Base-by-base conservation (phyloP, 1,140 invertebrate genomes). In the Pentalonia nigronervosa region DNA sequence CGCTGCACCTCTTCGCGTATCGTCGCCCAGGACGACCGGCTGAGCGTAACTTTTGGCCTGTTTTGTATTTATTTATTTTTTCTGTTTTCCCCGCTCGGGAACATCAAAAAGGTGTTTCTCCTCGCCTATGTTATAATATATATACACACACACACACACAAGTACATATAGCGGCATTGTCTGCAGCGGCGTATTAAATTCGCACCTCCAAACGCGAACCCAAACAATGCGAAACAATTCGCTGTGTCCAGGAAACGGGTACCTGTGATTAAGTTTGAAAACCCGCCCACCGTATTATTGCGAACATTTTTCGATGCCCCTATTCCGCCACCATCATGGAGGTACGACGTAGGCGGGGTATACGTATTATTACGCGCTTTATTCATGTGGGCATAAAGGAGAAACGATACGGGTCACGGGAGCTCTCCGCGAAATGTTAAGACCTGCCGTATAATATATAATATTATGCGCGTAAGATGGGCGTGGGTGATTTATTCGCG, bases 361-460 rank as follows among this genome's bases (percentile, higher is more conserved):
- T 45, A 25, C 36, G 83, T 84, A 84, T 23, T 41, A 76, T 76
- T 76, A 76, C 60, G 60, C 60, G n/a, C 60, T n/a, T 76, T 76
- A 76, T 76, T 76, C 34, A 91, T 91, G 67, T 91, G 60, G 90
- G 45, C 45, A 91, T 36, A 91, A 91, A 47, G 67, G 60, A 91
- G 60, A 91, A 91, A 81, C 67, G 90, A 91, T 91, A 91, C 90
- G 90, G 56, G 56, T 45, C 53, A 67, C 90, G 56, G 90, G 67
- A 91, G 45, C 45, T 76, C 90, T 76, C 60, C 60, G 60, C 30
- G 30, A 83, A 91, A 91, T 83, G 67, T 83, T 91, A 48, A 91
- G 34, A 91, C 45, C 4, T 81, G 30, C 45, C 2, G 67, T 91
- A 91, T n/a, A 45, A 41, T 41, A 41, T 41, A 41, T 41, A 2